Percentiles rank a stretch among this genome's conserved stretches.
Conservation (phyloP, 2,797 vertebrate genomes). For the Natrix natrix region DNA sequence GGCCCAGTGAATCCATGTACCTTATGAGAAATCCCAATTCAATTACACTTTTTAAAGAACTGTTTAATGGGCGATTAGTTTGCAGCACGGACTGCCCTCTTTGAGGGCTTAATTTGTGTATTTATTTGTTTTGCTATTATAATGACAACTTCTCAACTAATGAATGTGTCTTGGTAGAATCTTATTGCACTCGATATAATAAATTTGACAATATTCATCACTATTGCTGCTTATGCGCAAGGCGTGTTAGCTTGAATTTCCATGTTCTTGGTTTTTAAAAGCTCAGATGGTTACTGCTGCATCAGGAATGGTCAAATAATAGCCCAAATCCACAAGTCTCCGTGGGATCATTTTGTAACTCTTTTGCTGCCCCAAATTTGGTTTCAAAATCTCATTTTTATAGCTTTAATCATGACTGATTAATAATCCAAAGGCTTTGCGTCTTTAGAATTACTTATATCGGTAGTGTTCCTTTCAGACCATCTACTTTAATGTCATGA, state of each 20-base stretch:
- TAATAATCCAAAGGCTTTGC: neutral
- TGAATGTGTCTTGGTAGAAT: neutral
- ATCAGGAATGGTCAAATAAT: neutral
- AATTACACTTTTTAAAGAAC: constrained; percentile 36
- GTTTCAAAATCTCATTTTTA: neutral
- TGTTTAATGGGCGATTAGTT: constrained; percentile 54
- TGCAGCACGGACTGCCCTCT: constrained; percentile 44
- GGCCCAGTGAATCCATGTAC: constrained; percentile 25
- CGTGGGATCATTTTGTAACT: neutral
- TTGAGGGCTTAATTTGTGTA: constrained; percentile 37
- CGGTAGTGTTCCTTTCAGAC: neutral
- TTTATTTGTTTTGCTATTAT: constrained; percentile 34
- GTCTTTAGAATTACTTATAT: neutral
- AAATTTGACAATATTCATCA: constrained; percentile 11
- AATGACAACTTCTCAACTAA: constrained; percentile 40
- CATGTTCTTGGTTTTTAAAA: neutral
- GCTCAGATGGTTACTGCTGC: neutral
- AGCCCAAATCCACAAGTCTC: neutral
- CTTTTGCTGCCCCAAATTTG: neutral
- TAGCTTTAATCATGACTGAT: neutral
- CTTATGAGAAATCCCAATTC: constrained; percentile 33
- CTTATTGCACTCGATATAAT: neutral
- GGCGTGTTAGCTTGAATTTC: neutral
- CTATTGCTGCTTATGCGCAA: neutral
- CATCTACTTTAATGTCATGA: neutral